A percentile compares a stretch with the other conserved stretches of the same genome.
These are phyloP conservation scores for Aromia moschata DNA, from an alignment of 2,888 invertebrate genomes.

Conservation along the genomic window DNA sequence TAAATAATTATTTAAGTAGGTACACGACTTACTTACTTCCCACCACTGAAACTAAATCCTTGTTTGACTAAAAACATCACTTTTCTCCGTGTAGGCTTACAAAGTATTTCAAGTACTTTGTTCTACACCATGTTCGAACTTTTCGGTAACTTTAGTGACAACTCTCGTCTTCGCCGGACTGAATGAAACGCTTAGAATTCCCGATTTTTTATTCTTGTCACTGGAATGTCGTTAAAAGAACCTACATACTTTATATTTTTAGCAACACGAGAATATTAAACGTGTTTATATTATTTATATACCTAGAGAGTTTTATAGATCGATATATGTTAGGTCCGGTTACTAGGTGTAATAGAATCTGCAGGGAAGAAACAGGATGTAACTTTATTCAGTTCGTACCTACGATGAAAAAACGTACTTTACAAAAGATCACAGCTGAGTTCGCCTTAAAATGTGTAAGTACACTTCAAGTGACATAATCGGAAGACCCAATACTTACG, in stretches of 20 bases:
- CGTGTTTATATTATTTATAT: conserved; percentile 12
- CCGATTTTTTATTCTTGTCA: neutral
- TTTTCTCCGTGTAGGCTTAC: no score
- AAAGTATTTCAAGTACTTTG: no score
- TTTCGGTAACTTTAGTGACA: no score
- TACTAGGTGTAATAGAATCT: conserved; percentile 4
- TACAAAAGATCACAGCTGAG: neutral
- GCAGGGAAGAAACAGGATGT: neutral
- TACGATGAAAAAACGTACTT: conserved; percentile 4
- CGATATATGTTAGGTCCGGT: conserved; percentile 14
- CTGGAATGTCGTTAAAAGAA: conserved; percentile 6
- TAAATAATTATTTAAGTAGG: no score
- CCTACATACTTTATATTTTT: conserved; percentile 12
- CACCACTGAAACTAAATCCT: no score
- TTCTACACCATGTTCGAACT: no score
- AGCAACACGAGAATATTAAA: conserved; percentile 7
- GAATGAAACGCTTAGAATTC: neutral
- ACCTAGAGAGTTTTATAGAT: neutral
- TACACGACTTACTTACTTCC: no score
- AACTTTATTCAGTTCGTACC: neutral
- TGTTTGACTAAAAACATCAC: no score
- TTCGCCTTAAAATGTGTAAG: neutral
- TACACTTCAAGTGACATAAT: conserved; percentile 13
- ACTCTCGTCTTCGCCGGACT: neutral
- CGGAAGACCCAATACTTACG: conserved; percentile 10